These are phyloP conservation scores for Machimus atricapillus DNA, from an alignment of 2,888 invertebrate genomes.

Conservation along the genomic window DNA sequence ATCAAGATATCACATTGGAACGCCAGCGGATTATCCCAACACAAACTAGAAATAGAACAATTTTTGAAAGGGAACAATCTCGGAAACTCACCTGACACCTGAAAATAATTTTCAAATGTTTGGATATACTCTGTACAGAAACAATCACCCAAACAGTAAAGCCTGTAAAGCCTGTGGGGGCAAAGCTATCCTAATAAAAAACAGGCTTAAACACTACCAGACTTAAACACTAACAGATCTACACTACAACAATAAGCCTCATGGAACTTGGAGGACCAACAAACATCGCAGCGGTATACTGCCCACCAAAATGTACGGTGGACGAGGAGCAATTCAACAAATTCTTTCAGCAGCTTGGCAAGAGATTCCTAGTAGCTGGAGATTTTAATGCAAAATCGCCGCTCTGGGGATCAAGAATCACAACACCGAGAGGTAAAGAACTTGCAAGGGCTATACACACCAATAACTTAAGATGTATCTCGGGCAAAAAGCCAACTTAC, in stretches of 20 bases:
- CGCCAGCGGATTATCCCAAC: neutral
- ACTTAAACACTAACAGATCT: no score
- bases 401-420: neutral
- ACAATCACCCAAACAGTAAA: no score
- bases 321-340: no score
- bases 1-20: neutral
- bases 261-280: neutral
- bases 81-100: neutral
- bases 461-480: neutral
- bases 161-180: no score
- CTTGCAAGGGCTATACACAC: neutral
- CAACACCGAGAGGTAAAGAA: neutral
- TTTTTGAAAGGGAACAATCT: slow-evolving; percentile 26
- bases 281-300: neutral
- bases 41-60: neutral
- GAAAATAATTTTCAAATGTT: no score
- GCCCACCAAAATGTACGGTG: no score
- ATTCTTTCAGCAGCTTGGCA: neutral
- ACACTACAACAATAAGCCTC: neutral
- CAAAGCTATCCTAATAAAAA: no score
- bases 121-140: no score
- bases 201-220: no score
- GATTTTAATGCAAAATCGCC: no score
- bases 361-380: neutral
- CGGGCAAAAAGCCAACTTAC: neutral